A percentile compares a stretch with the other conserved stretches of the same genome.
Evolutionary conservation across 2,113 vertebrate genomes (phyloP).

Genomic region (Misgurnus mizolepis): DNA sequence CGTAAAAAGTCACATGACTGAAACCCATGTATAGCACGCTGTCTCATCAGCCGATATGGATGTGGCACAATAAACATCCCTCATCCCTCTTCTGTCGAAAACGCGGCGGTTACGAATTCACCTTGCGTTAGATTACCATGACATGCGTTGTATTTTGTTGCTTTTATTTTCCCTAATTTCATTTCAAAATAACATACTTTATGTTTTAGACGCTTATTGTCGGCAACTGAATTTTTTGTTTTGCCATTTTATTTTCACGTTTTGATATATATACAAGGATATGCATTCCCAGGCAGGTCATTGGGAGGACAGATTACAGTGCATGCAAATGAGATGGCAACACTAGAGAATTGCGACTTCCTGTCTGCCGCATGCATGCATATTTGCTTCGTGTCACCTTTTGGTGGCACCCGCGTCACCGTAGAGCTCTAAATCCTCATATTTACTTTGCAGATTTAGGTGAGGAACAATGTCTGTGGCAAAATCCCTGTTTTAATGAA

Average conservation of each 20-base stretch:
- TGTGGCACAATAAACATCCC: conserved; percentile 13
- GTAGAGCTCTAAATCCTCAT: conserved; percentile 46
- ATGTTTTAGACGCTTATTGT: neutral
- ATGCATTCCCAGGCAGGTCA: conserved; percentile 34
- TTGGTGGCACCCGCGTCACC: conserved; percentile 45
- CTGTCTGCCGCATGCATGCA: conserved; percentile 7
- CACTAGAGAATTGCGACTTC: conserved; percentile 2
- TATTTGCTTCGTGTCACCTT: conserved; percentile 50
- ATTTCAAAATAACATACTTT: neutral
- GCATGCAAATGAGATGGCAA: conserved; percentile 34
- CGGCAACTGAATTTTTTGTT: neutral
- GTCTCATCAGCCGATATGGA: conserved; percentile 13
- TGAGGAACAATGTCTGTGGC: conserved; percentile 51
- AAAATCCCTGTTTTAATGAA: conserved; percentile 56
- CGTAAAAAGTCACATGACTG: no score
- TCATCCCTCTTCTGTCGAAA: neutral
- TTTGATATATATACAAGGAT: neutral
- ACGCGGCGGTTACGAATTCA: neutral
- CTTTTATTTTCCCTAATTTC: neutral
- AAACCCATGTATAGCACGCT: no score
- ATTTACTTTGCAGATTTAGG: conserved; percentile 58
- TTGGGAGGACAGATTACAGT: conserved; percentile 16
- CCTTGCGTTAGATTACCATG: neutral
- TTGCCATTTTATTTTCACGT: neutral
- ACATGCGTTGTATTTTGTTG: neutral